Evolutionary conservation across 2,113 vertebrate species (phyloP).

Genomic region (Sinocyclocheilus grahami): DNA sequence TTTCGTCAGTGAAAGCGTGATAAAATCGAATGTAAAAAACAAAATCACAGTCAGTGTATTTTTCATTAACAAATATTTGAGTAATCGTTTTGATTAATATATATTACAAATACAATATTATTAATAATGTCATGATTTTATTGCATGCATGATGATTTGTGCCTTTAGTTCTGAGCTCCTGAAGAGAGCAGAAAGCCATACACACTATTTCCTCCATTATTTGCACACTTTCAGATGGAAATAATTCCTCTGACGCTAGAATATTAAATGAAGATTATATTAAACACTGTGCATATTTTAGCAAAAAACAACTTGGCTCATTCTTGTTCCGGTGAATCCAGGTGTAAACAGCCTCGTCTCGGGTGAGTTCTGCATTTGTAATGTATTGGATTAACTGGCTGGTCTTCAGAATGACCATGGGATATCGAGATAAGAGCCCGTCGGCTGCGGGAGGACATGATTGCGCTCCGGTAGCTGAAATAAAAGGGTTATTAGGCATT

Average conservation of each 20-base stretch:
- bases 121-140: neutral
- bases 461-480: conserved; percentile 5
- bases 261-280: neutral
- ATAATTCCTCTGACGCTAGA: neutral
- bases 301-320: neutral
- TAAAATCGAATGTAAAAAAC: neutral
- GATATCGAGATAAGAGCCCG: conserved; percentile 8
- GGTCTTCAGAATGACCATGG: conserved; percentile 29
- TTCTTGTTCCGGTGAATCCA: conserved; percentile 12
- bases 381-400: conserved; percentile 28
- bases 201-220: neutral
- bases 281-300: neutral
- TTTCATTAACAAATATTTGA: neutral
- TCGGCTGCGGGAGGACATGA: conserved; percentile 22
- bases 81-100: neutral
- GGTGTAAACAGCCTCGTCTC: conserved; percentile 4
- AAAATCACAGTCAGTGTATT: neutral
- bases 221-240: neutral
- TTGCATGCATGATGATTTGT: neutral
- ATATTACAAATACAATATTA: neutral
- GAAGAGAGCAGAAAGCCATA: neutral
- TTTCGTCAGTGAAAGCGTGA: neutral
- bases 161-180: neutral
- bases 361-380: neutral
- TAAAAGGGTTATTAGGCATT: conserved; percentile 48